A percentile compares a stretch with the other conserved stretches of the same genome.
Evolutionary conservation across 2,797 vertebrate species (phyloP).

Genomic region (Sternarchorhynchus goeldii): DNA sequence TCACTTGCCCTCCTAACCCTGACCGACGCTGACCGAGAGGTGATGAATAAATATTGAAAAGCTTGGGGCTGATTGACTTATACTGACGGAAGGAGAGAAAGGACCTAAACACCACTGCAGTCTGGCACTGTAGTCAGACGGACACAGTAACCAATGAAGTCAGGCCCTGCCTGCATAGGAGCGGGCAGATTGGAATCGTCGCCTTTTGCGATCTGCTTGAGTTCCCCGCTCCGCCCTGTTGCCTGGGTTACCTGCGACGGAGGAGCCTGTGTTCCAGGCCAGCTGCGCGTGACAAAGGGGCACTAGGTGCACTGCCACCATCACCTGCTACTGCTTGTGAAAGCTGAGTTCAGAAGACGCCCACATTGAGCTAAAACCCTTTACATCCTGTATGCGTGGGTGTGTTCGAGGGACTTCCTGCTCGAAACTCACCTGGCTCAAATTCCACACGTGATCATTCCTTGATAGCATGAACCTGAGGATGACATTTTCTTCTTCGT

Average conservation of each 20-base stretch:
- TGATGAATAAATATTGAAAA: constrained; percentile 20
- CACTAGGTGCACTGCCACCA: constrained; percentile 73
- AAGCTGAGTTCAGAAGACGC: constrained; percentile 59
- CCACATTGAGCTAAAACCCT: constrained; percentile 47
- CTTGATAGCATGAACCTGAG: constrained; percentile 37
- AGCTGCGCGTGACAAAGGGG: constrained; percentile 51
- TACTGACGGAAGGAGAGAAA: not conserved
- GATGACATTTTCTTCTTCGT: not conserved
- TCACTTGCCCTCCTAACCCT: constrained; percentile 15
- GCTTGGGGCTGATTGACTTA: constrained; percentile 16
- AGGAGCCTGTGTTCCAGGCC: constrained; percentile 1
- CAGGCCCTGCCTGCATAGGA: not conserved
- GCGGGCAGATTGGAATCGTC: constrained; percentile 1
- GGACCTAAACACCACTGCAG: constrained; percentile 1
- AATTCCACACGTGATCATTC: constrained; percentile 45
- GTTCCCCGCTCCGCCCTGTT: constrained; percentile 40
- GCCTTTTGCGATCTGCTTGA: constrained; percentile 17
- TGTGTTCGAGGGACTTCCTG: constrained; percentile 43
- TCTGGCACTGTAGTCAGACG: not conserved
- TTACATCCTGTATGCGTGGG: constrained; percentile 42
- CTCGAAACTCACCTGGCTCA: constrained; percentile 50
- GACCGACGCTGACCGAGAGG: not conserved
- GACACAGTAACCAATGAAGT: not conserved
- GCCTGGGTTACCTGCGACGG: constrained; percentile 18
- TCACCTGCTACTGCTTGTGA: constrained; percentile 74